A percentile compares a stretch with the other conserved stretches of the same genome.
Evolutionary conservation across 2,113 vertebrate genomes (phyloP).

Genomic region (Montifringilla adamsi): DNA sequence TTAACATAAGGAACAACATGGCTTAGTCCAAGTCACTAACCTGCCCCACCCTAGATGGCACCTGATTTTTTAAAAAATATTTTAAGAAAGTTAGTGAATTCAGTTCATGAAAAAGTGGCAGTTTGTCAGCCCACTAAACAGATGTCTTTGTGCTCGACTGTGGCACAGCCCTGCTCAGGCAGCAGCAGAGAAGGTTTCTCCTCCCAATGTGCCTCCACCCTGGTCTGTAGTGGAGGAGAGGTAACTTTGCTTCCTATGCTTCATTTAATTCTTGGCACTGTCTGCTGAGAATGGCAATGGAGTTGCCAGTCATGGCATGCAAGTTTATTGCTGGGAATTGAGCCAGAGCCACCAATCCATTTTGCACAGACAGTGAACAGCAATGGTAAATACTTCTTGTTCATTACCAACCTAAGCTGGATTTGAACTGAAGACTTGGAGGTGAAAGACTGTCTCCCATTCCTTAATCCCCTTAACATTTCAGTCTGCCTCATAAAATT

Average conservation of each 20-base stretch:
- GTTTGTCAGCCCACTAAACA: not conserved
- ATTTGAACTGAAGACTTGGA: conserved; percentile 24
- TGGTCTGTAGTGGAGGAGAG: not conserved
- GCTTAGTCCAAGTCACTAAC: not conserved
- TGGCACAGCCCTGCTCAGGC: not conserved
- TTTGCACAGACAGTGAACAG: conserved; percentile 22
- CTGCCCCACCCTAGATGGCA: not conserved
- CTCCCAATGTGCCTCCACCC: not conserved
- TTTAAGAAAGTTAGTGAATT: not conserved
- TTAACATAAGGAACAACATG: not conserved
- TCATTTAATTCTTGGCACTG: conserved; percentile 36
- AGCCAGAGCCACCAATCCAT: conserved; percentile 51
- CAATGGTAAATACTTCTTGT: conserved; percentile 21
- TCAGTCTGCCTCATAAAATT: conserved; percentile 37
- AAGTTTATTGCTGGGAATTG: conserved; percentile 16
- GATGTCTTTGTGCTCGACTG: not conserved
- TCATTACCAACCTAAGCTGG: not conserved
- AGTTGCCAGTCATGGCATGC: conserved; percentile 51
- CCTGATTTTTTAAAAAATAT: not conserved
- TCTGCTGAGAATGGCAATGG: not conserved
- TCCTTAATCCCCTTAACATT: conserved; percentile 44
- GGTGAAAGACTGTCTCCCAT: conserved; percentile 25
- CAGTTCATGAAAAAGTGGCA: not conserved
- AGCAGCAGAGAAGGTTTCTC: not conserved
- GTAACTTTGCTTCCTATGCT: conserved; percentile 1